Evolutionary conservation across 1,140 invertebrate species (phyloP).

Genomic region (Diorhabda sublineata): DNA sequence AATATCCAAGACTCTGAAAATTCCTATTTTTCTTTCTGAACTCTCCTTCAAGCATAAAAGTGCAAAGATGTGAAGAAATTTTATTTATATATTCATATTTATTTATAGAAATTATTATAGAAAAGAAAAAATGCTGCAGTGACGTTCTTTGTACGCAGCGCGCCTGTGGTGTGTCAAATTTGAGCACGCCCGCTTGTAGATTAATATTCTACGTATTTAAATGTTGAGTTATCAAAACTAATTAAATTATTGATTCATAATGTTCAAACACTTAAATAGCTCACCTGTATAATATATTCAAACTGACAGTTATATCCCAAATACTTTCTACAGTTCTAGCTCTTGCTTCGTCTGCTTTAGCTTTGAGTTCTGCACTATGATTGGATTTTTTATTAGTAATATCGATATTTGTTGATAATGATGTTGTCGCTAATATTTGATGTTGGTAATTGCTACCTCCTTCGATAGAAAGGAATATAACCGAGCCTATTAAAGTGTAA

Average conservation of each 20-base stretch:
- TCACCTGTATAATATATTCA: slow-evolving; percentile 82
- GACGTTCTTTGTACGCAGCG: no score
- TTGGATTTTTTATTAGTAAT: slow-evolving; percentile 29
- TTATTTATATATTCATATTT: no score
- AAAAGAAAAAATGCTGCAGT: no score
- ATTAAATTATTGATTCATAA: background rate
- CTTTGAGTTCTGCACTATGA: slow-evolving; percentile 38
- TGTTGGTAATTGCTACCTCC: slow-evolving; percentile 43
- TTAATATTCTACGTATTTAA: background rate
- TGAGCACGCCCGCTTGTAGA: no score
- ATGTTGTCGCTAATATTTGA: slow-evolving; percentile 42
- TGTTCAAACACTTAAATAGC: background rate
- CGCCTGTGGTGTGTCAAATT: no score
- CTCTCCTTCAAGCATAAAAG: no score
- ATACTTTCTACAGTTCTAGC: slow-evolving; percentile 80
- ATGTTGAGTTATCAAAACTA: background rate
- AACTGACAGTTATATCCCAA: slow-evolving; percentile 90
- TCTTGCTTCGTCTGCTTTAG: slow-evolving; percentile 59
- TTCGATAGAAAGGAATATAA: slow-evolving; percentile 89
- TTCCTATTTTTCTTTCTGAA: no score
- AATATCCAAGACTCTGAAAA: no score
- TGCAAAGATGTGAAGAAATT: no score
- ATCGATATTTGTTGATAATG: slow-evolving; percentile 26
- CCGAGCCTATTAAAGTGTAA: slow-evolving; percentile 86
- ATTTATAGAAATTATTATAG: no score